These are phyloP conservation scores for Semnornis frantzii DNA, from an alignment of 2,113 vertebrate genomes.

Conservation along the genomic window DNA sequence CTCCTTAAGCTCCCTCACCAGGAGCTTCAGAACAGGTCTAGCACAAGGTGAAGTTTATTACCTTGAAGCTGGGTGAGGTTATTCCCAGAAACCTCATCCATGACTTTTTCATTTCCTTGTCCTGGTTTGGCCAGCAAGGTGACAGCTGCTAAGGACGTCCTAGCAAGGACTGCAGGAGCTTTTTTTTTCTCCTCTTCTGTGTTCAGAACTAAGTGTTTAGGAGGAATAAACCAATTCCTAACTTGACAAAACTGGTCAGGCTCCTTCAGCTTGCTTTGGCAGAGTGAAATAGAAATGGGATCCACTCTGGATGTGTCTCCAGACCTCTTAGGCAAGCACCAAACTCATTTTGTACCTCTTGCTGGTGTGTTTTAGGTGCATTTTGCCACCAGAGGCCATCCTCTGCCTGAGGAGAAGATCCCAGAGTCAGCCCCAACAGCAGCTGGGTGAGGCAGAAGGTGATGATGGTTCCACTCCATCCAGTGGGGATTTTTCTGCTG, in stretches of 20 bases:
- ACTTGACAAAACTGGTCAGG: neutral
- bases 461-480: neutral
- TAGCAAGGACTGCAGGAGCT: neutral
- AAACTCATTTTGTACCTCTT: neutral
- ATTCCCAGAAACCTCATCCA: neutral
- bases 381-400: neutral
- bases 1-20: neutral
- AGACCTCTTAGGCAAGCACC: neutral
- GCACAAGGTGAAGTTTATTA: neutral
- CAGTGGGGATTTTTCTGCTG: neutral
- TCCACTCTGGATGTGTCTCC: neutral
- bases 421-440: neutral
- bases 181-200: too few species aligned
- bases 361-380: fast-evolving
- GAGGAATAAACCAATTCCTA: neutral
- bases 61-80: neutral
- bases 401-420: neutral
- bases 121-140: neutral
- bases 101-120: neutral
- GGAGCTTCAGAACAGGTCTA: neutral
- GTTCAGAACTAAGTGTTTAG: neutral
- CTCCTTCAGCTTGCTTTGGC: neutral
- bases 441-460: fast-evolving
- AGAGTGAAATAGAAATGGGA: neutral
- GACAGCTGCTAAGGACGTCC: neutral